phyloP scores from a whole-genome alignment of 2,113 vertebrate genomes.

The Mirza zaza region DNA sequence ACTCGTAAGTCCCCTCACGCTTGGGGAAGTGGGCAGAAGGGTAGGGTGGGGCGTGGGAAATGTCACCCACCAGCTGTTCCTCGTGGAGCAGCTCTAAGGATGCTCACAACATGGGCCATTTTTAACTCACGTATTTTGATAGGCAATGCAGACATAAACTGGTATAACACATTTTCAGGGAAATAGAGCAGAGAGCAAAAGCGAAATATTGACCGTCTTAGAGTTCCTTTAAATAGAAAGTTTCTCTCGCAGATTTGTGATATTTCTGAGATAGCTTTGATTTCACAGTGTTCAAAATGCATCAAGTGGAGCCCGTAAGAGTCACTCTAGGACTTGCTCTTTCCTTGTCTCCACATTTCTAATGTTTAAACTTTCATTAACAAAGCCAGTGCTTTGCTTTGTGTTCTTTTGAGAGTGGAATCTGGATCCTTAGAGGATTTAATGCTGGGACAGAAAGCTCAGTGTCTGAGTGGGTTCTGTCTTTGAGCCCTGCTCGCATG shows the following conservation, averaged over 20 bases:
- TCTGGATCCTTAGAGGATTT: no score
- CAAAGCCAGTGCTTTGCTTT: not conserved
- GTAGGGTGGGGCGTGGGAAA: no score
- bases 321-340: not conserved
- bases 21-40: not conserved
- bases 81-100: not conserved
- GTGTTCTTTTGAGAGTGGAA: not conserved
- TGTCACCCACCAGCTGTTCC: no score
- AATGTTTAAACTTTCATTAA: not conserved
- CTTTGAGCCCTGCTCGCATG: not conserved
- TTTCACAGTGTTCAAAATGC: not conserved
- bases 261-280: not conserved
- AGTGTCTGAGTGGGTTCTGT: not conserved
- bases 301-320: not conserved
- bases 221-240: not conserved
- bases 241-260: not conserved
- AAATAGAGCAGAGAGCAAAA: not conserved
- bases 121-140: not conserved
- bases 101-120: not conserved
- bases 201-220: no score
- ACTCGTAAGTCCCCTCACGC: accelerated
- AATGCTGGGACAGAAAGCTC: not conserved
- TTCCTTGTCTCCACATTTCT: not conserved
- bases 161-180: not conserved
- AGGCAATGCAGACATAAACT: not conserved